Base-by-base conservation (phyloP, 2,888 invertebrate genomes). In the Harpalus rufipes region DNA sequence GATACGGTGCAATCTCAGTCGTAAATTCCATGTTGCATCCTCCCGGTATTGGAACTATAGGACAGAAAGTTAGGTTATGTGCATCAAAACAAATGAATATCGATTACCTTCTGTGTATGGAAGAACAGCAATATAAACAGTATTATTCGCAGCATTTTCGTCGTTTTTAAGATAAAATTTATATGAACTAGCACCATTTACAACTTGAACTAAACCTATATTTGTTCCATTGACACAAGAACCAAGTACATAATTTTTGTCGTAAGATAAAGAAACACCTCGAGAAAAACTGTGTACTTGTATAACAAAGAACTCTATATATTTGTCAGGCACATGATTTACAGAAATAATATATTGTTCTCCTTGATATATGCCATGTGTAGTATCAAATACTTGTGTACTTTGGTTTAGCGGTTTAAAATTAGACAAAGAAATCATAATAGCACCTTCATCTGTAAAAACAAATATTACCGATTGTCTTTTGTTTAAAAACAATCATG, bases 21-120 rank as follows among this genome's bases (percentile, higher is more conserved):
- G 93, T 88, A 87, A 94, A 94, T 88, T 95, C 95, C 92, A 95
- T 92, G 88, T 95, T 96, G 89, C 96, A 96, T 16, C 95, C 96
- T 58, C 96, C 96, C 16, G 96, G 96, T 86, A 96, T 91, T 0
- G 96, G 96, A 89, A 94, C 96, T 96, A 90, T 87, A 88, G 87
- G 21, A 21, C 3, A 87, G 87, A 84, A 25, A 25, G 78, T 84
- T 8, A 68, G 32, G 18, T 84, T 84, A 58, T 82, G 68, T 56
- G 82, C 32, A 81, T 59, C 86, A 82, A 44, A 86, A 82, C 14
- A 87, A 65, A 87, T 86, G 87, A 85, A 88, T 44, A 51, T 63
- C 25, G 6, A 58, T 83, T 59, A 59, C 68, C 85, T 81, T 21
- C 10, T 68, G 14, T n/a, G 61, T 79, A 86, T 72, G 86, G 59